Evolutionary conservation across 2,113 vertebrate species (phyloP).

Genomic region (Bothrops jararaca): DNA sequence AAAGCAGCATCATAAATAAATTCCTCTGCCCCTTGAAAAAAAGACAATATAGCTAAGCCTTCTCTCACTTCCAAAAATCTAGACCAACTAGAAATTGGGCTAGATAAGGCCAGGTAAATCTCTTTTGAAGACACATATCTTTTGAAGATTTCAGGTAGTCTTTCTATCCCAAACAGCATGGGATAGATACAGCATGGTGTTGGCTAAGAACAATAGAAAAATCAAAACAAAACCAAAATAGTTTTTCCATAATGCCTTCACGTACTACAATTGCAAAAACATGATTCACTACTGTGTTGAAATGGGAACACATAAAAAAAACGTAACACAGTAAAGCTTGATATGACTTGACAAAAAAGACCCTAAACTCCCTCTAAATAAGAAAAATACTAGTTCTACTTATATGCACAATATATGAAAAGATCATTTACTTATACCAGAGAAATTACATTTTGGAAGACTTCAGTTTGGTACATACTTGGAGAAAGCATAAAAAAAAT

Average conservation of each 20-base stretch:
- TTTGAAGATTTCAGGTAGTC: not conserved
- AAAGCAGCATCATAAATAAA: not conserved
- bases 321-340: not conserved
- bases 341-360: not conserved
- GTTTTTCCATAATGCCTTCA: not conserved
- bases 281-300: not conserved
- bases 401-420: not conserved
- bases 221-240: not conserved
- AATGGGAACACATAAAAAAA: not conserved
- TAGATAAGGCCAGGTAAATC: not conserved
- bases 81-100: not conserved
- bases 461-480: not conserved
- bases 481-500: not conserved
- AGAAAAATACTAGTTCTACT: not conserved
- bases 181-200: not conserved
- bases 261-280: not conserved
- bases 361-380: not conserved
- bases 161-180: not conserved
- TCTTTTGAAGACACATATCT: not conserved
- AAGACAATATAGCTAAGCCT: not conserved
- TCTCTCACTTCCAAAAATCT: not conserved
- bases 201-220: not conserved
- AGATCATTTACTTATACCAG: not conserved
- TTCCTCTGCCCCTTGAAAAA: not conserved
- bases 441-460: not conserved